Evolutionary conservation across 2,888 invertebrate species (phyloP).

Genomic region (Aphidius colemani): DNA sequence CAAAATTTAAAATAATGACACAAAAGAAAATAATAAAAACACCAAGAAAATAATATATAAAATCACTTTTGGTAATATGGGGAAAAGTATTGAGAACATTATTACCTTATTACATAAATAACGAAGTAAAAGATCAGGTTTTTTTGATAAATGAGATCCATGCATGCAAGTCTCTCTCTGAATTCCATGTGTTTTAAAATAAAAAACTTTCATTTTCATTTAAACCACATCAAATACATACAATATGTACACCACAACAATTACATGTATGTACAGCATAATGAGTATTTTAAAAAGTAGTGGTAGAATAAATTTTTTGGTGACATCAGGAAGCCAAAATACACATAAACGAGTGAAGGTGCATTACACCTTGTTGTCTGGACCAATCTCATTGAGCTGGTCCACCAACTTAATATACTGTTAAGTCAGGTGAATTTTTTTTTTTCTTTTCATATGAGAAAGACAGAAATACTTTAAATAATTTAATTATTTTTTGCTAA

Average conservation of each 20-base stretch:
- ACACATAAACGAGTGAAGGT: conserved; percentile 9
- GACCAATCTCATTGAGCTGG: no score
- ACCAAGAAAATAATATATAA: no score
- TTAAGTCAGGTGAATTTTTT: background rate
- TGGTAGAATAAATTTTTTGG: no score
- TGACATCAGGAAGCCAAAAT: no score
- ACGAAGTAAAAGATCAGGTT: conserved; percentile 19
- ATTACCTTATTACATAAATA: conserved; percentile 23
- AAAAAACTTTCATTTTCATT: conserved; percentile 19
- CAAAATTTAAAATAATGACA: background rate
- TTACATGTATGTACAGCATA: background rate
- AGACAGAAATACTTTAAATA: conserved; percentile 7
- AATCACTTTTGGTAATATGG: background rate
- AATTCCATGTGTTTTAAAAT: conserved; percentile 19
- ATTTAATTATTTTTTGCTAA: conserved; percentile 19
- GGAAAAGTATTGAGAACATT: conserved; percentile 12
- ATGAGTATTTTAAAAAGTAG: background rate
- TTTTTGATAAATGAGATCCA: conserved; percentile 24
- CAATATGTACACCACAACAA: background rate
- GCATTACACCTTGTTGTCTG: background rate
- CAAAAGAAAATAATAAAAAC: background rate
- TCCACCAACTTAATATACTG: no score
- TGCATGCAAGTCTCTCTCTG: conserved; percentile 19
- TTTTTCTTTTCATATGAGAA: background rate
- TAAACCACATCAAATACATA: background rate